Conservation (phyloP, 30 jellyfish, hydroid and myxozoan genomes). For the Calvadosia cruxmelitensis region DNA sequence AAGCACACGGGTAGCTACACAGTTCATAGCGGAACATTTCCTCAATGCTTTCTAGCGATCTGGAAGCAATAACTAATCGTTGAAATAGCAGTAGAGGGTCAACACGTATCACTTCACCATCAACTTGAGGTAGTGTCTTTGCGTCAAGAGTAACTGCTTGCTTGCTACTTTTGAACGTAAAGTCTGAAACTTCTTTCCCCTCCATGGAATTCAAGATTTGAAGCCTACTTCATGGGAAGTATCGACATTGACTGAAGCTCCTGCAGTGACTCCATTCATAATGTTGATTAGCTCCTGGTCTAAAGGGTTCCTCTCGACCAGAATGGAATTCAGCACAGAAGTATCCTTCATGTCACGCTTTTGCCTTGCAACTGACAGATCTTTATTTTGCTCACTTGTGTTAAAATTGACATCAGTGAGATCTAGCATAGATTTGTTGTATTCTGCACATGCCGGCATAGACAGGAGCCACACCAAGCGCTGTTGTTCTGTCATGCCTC, state of each 20-base stretch:
- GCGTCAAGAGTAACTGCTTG: constrained; percentile 16
- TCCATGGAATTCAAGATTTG: constrained; percentile 12
- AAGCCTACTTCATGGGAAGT: constrained; percentile 3
- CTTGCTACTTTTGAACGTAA: constrained; percentile 10
- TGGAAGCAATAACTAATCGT: constrained; percentile 4
- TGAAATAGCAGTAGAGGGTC: constrained; percentile 30
- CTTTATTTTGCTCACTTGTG: constrained; percentile 46
- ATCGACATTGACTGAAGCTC: background rate
- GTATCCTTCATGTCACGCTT: constrained; percentile 1
- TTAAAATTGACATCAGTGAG: constrained; percentile 12
- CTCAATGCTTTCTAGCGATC: background rate
- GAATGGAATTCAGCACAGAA: background rate
- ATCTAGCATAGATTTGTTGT: constrained; percentile 27
- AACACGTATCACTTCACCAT: constrained; percentile 26
- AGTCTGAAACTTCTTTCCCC: constrained; percentile 4
- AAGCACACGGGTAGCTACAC: constrained; percentile 18
- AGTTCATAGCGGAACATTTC: constrained; percentile 18
- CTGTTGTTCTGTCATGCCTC: constrained; percentile 20
- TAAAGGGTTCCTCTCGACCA: background rate
- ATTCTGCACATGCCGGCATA: constrained; percentile 1
- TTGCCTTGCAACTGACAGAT: constrained; percentile 22
- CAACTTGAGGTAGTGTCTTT: constrained; percentile 4
- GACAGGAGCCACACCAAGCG: constrained; percentile 27
- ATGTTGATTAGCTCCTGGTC: background rate
- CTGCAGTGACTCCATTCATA: constrained; percentile 2